A percentile compares a stretch with the other conserved stretches of the same genome.
Evolutionary conservation across 2,797 vertebrate species (phyloP).

Genomic region (Rhinella marina): DNA sequence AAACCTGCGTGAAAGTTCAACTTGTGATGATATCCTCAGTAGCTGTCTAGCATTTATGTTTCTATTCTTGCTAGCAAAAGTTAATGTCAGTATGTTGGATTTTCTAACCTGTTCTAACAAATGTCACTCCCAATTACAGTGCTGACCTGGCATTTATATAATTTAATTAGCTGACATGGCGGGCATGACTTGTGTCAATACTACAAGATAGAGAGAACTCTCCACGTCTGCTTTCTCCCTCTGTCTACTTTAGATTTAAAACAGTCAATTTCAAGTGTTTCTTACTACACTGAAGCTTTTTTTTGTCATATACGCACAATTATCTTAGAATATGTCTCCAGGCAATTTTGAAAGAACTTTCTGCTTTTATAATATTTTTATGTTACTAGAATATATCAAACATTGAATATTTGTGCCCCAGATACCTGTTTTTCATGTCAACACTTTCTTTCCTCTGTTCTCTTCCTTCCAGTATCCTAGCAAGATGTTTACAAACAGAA

Average conservation of each 20-base stretch:
- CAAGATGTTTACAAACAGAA: too few species aligned
- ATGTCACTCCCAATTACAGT: conserved; percentile 40
- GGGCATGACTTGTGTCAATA: conserved; percentile 16
- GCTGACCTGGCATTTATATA: conserved; percentile 46
- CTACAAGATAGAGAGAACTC: conserved; percentile 20
- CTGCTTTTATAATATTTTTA: too few species aligned
- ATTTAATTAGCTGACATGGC: conserved; percentile 36
- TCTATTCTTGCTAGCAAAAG: conserved; percentile 34
- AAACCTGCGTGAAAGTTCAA: conserved; percentile 14
- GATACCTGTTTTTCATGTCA: too few species aligned
- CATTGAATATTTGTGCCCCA: too few species aligned
- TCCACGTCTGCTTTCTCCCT: not conserved
- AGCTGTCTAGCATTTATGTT: conserved; percentile 33
- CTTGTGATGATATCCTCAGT: not conserved
- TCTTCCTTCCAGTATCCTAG: too few species aligned
- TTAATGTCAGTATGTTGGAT: conserved; percentile 41
- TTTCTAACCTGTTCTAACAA: conserved; percentile 30
- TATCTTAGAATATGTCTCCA: too few species aligned
- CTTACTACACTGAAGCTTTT: conserved; percentile 70
- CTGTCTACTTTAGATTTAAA: not conserved
- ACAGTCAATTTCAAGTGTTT: conserved; percentile 70
- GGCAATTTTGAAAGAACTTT: too few species aligned
- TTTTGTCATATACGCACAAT: conserved; percentile 47
- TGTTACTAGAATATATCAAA: too few species aligned
- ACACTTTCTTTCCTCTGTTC: too few species aligned